Percentiles rank a stretch among this genome's conserved stretches.
Conservation (phyloP, 2,113 vertebrate species). For the Hemiscyllium ocellatum region DNA sequence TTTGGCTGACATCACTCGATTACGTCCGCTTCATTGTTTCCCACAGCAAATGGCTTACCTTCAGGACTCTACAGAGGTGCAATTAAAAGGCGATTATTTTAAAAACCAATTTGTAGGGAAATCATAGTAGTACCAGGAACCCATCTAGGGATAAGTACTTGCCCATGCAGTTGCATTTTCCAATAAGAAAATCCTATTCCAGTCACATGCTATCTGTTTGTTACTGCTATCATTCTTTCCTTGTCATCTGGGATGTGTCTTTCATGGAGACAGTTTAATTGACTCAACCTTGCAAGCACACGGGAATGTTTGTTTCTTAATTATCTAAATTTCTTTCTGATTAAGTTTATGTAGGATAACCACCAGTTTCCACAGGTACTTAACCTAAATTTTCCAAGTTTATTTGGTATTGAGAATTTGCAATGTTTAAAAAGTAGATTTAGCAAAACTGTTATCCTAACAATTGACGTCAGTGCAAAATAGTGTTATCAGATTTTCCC, state of each 20-base stretch:
- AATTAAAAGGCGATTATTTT: slow-evolving; percentile 36
- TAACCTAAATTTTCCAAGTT: background rate
- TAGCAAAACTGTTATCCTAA: background rate
- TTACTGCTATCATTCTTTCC: background rate
- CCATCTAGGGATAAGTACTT: slow-evolving; percentile 10
- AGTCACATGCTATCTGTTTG: background rate
- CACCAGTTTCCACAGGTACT: background rate
- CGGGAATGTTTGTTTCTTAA: background rate
- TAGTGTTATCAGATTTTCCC: background rate
- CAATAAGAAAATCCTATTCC: background rate
- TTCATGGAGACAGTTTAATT: background rate
- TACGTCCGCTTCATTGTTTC: slow-evolving; percentile 35
- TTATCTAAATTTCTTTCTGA: background rate
- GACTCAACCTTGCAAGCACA: background rate
- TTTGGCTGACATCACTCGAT: slow-evolving; percentile 31
- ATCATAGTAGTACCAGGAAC: slow-evolving; percentile 22
- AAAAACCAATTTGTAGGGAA: slow-evolving; percentile 31
- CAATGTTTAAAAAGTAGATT: background rate
- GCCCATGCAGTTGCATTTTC: background rate
- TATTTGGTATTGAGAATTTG: background rate
- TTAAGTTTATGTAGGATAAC: background rate
- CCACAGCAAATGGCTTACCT: slow-evolving; percentile 36
- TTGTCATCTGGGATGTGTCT: background rate
- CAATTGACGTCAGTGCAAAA: background rate
- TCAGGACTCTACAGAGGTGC: slow-evolving; percentile 29